phyloP scores from a whole-genome alignment of 2,113 vertebrate genomes.

The Perca fluviatilis region DNA sequence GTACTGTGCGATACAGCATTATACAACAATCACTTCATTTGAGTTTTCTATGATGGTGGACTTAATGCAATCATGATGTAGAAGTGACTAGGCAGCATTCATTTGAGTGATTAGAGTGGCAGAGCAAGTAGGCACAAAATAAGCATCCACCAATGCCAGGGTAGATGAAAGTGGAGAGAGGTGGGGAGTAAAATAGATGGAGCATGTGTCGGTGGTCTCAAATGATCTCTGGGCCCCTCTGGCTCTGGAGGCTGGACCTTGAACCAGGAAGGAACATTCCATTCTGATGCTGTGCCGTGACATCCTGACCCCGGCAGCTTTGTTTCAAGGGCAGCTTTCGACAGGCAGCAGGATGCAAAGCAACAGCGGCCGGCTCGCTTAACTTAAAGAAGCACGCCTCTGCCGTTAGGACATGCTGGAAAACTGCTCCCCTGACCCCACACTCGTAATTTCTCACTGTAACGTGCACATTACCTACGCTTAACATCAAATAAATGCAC shows the following conservation, averaged over 20 bases:
- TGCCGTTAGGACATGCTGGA: conserved; percentile 57
- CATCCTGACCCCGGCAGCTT: conserved; percentile 69
- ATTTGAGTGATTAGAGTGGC: conserved; percentile 18
- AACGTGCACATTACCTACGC: conserved; percentile 55
- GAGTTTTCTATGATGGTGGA: conserved; percentile 5
- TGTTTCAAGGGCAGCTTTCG: conserved; percentile 73
- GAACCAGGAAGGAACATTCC: conserved; percentile 80
- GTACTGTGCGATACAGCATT: neutral
- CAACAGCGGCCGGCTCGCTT: conserved; percentile 33
- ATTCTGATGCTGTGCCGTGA: conserved; percentile 71
- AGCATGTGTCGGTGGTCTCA: conserved; percentile 74
- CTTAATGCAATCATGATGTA: conserved; percentile 14
- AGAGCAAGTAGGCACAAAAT: neutral
- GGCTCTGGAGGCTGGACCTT: conserved; percentile 78
- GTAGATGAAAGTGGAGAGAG: conserved; percentile 51
- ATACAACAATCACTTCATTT: conserved; percentile 6
- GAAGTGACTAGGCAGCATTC: conserved; percentile 1
- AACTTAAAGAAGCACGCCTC: conserved; percentile 69
- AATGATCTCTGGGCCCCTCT: conserved; percentile 70
- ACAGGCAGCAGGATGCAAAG: conserved; percentile 69
- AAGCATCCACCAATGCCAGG: conserved; percentile 9
- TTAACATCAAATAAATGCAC: conserved; percentile 66
- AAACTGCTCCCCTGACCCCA: conserved; percentile 67
- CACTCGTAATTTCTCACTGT: conserved; percentile 66
- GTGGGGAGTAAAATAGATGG: conserved; percentile 50